A percentile compares a stretch with the other conserved stretches of the same genome.
phyloP scores from a whole-genome alignment of 2,888 invertebrate genomes.

The Dryobotodes eremita region DNA sequence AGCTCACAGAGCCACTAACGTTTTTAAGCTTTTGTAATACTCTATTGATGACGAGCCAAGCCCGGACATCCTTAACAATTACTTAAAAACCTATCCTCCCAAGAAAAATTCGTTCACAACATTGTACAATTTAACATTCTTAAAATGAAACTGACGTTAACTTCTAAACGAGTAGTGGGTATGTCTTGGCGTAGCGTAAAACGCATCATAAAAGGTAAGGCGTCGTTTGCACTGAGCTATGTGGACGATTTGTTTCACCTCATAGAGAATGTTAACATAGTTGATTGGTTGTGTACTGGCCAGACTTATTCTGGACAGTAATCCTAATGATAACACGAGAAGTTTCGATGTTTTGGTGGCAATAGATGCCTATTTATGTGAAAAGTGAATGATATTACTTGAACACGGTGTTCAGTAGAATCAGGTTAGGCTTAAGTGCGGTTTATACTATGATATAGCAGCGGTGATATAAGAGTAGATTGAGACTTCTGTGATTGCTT shows the following conservation, averaged over 20 bases:
- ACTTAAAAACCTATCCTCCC: not conserved
- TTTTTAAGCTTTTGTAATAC: no score
- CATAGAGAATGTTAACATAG: conserved; percentile 74
- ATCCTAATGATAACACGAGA: conserved; percentile 6
- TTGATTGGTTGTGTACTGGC: conserved; percentile 74
- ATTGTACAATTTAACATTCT: conserved; percentile 66
- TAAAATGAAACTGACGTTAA: conserved; percentile 60
- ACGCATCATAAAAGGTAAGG: conserved; percentile 81
- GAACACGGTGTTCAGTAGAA: not conserved
- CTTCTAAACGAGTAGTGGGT: conserved; percentile 74
- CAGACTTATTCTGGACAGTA: conserved; percentile 38
- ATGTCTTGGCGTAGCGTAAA: conserved; percentile 74
- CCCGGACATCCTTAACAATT: not conserved
- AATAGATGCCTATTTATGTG: not conserved
- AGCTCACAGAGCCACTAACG: no score
- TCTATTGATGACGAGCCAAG: no score
- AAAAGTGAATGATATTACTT: not conserved
- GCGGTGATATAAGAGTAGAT: not conserved
- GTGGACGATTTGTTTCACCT: conserved; percentile 80
- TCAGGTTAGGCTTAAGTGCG: not conserved
- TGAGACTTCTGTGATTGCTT: not conserved
- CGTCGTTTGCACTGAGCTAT: conserved; percentile 76
- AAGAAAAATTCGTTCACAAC: conserved; percentile 42
- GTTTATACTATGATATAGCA: not conserved
- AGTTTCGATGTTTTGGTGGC: conserved; percentile 10